phyloP scores from a whole-genome alignment of 2,888 invertebrate genomes.

The Ommatoiulus sabulosus region DNA sequence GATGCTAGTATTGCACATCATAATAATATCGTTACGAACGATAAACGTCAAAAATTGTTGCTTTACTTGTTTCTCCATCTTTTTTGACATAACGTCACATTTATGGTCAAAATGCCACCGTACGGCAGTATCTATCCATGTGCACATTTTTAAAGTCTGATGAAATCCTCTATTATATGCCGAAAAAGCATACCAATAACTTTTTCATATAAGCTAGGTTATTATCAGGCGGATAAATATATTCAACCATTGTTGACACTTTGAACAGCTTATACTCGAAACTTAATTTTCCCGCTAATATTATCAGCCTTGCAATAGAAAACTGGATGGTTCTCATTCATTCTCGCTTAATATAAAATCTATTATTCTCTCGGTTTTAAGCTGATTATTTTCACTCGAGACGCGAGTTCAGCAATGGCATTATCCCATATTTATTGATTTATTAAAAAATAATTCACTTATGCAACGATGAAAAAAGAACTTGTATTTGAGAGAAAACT shows the following conservation, averaged over 20 bases:
- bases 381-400: background rate
- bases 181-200: background rate
- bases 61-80: background rate
- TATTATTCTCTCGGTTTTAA: background rate
- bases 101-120: background rate
- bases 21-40: background rate
- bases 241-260: background rate
- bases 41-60: background rate
- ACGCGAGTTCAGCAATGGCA: background rate
- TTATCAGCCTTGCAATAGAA: background rate
- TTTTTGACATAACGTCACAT: background rate
- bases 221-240: background rate
- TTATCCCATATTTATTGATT: constrained; percentile 5
- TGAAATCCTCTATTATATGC: background rate
- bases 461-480: background rate
- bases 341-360: background rate
- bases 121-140: background rate
- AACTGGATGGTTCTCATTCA: background rate
- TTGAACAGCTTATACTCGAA: background rate
- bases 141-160: background rate
- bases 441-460: constrained; percentile 24
- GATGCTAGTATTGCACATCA: background rate
- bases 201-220: background rate
- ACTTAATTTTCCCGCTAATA: background rate
- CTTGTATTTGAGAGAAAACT: background rate